These are phyloP conservation scores for Ophioninae sp. DNA, from an alignment of 2,888 invertebrate genomes.

Conservation along the genomic window DNA sequence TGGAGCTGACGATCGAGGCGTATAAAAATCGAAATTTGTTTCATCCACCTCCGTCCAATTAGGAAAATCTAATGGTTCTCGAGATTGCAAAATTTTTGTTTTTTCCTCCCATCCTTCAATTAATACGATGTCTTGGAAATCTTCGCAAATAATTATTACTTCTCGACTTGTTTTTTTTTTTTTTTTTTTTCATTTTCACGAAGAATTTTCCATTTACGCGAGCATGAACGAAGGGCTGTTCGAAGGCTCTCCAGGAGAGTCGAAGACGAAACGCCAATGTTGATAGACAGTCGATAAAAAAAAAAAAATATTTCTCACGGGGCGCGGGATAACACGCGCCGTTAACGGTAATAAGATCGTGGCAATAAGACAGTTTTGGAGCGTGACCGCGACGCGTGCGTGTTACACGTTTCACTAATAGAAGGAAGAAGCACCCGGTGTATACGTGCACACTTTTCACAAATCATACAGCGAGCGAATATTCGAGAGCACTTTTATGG, in stretches of 20 bases:
- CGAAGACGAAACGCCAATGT: slow-evolving; percentile 55
- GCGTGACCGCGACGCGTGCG: slow-evolving; percentile 75
- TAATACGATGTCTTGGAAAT: not conserved
- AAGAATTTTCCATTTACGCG: too few relatives aligned
- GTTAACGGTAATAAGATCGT: slow-evolving; percentile 78
- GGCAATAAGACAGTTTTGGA: slow-evolving; percentile 80
- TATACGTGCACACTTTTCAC: slow-evolving; percentile 18
- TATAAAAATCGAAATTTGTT: slow-evolving; percentile 42
- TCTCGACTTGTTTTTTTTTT: too few relatives aligned
- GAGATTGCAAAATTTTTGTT: slow-evolving; percentile 6
- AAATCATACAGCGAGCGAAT: slow-evolving; percentile 31
- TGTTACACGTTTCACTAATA: slow-evolving; percentile 70
- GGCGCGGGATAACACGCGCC: slow-evolving; percentile 68
- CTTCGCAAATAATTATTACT: not conserved
- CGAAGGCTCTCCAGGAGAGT: too few relatives aligned
- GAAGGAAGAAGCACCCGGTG: slow-evolving; percentile 58
- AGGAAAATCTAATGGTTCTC: slow-evolving; percentile 10
- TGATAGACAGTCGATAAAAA: slow-evolving; percentile 57
- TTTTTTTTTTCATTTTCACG: too few relatives aligned
- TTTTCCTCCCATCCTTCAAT: not conserved
- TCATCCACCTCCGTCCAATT: slow-evolving; percentile 1
- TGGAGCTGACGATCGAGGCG: slow-evolving; percentile 18
- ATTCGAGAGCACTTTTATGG: slow-evolving; percentile 19
- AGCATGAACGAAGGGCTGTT: too few relatives aligned
- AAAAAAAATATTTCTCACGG: slow-evolving; percentile 64